phyloP scores from a whole-genome alignment of 2,797 vertebrate species.

The Sebastes diploproa region DNA sequence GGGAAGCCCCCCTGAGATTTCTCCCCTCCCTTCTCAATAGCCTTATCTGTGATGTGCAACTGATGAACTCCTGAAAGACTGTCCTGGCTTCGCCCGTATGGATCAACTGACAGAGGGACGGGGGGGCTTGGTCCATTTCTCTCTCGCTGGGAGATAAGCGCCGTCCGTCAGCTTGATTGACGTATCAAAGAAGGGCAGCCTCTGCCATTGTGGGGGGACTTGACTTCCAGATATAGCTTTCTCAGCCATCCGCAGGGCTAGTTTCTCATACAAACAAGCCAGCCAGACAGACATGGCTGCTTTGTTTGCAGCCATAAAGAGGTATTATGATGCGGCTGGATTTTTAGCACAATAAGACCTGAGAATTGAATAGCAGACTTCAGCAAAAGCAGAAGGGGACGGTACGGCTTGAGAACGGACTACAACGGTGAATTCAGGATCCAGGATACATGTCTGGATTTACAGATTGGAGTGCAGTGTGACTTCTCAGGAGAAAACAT shows the following conservation, averaged over 20 bases:
- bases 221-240: constrained; percentile 40
- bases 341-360: constrained; percentile 37
- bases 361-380: constrained; percentile 27
- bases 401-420: background rate
- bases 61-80: constrained; percentile 73
- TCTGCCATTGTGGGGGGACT: constrained; percentile 51
- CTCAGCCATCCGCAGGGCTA: constrained; percentile 33
- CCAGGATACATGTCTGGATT: background rate
- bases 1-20: constrained; percentile 7
- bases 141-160: constrained; percentile 74
- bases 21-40: constrained; percentile 31
- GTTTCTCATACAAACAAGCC: constrained; percentile 48
- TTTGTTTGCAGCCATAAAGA: constrained; percentile 44
- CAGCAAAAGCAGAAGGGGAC: background rate
- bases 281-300: constrained; percentile 7
- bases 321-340: constrained; percentile 28
- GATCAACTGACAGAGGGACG: constrained; percentile 62
- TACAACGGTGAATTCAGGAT: constrained; percentile 1
- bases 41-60: constrained; percentile 72
- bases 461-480: background rate
- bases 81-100: constrained; percentile 38
- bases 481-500: no score
- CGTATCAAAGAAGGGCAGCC: constrained; percentile 66
- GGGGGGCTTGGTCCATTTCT: constrained; percentile 61
- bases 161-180: constrained; percentile 80